A percentile compares a stretch with the other conserved stretches of the same genome.
phyloP scores from a whole-genome alignment of 2,888 invertebrate species.

The Lasioglossum calceatum region DNA sequence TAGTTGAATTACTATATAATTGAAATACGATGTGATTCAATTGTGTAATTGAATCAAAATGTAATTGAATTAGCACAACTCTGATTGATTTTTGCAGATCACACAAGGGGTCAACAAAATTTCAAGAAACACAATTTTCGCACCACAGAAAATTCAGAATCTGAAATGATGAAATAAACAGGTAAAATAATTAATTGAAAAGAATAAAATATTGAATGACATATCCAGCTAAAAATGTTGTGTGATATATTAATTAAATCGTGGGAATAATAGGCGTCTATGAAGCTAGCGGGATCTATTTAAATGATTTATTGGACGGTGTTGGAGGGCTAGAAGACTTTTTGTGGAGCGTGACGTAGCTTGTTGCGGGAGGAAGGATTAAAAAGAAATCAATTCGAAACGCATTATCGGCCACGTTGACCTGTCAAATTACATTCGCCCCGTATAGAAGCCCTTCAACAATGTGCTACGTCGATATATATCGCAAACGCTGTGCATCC shows the following conservation, averaged over 20 bases:
- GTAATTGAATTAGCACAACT: too few species aligned
- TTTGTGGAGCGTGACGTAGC: constrained; percentile 11
- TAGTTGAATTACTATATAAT: too few species aligned
- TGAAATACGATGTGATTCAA: too few species aligned
- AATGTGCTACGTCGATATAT: constrained; percentile 50
- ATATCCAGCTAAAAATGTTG: neutral
- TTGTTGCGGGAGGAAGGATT: constrained; percentile 34
- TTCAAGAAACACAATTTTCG: neutral
- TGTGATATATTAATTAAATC: neutral
- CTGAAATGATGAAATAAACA: neutral
- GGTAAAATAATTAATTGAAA: neutral
- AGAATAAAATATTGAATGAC: neutral
- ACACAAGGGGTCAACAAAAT: neutral
- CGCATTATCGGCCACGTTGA: constrained; percentile 57
- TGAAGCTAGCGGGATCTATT: neutral
- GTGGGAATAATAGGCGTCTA: neutral
- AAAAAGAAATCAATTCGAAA: constrained; percentile 61
- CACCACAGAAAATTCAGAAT: neutral
- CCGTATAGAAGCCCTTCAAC: constrained; percentile 53
- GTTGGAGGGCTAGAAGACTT: neutral
- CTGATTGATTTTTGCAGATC: too few species aligned
- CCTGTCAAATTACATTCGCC: constrained; percentile 64
- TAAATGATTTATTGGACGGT: neutral
- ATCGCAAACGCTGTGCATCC: constrained; percentile 55
- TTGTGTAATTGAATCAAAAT: too few species aligned